These are phyloP conservation scores for Rhinoderma darwinii DNA, from an alignment of 2,113 vertebrate species.

Conservation along the genomic window DNA sequence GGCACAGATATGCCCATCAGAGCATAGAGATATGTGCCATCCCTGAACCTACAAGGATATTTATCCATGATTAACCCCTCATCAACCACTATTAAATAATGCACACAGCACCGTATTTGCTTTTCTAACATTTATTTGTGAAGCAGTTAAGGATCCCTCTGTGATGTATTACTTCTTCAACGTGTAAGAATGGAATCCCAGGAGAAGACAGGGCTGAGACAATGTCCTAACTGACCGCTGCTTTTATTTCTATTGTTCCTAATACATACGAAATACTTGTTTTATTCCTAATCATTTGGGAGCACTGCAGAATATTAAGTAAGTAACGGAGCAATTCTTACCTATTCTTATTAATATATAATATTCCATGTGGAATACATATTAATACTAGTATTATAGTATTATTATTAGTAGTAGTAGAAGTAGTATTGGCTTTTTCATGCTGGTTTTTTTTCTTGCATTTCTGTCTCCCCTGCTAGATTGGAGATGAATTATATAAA, in stretches of 20 bases:
- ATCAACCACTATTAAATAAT: neutral
- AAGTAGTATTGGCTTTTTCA: neutral
- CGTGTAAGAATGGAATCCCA: neutral
- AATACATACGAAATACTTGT: neutral
- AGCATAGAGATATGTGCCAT: neutral
- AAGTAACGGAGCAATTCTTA: neutral
- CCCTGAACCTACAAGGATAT: neutral
- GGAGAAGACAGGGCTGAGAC: neutral
- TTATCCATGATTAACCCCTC: slow-evolving; percentile 12
- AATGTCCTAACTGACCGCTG: neutral
- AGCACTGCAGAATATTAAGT: neutral
- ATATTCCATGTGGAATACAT: neutral
- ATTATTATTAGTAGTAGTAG: neutral
- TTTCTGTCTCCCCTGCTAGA: neutral
- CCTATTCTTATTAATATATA: neutral
- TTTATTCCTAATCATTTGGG: too few species aligned
- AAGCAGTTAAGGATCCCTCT: slow-evolving; percentile 27
- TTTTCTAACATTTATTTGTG: slow-evolving; percentile 24
- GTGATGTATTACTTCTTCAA: neutral
- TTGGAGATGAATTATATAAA: neutral
- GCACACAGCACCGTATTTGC: neutral
- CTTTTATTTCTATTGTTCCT: neutral
- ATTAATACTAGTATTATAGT: neutral
- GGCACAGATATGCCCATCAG: neutral
- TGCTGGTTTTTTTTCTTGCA: neutral